Evolutionary conservation across 1,140 invertebrate genomes (phyloP).

Genomic region (Bombyx mori): ASM3026992v2 NC_085111.1:11430001-11430500

Average conservation of each 20-base stretch:
- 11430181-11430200: not conserved
- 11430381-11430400: slow-evolving; percentile 67
- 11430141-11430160: too few relatives aligned
- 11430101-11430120: too few relatives aligned
- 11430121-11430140: too few relatives aligned
- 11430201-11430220: not conserved
- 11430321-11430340: slow-evolving; percentile 62
- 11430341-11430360: slow-evolving; percentile 66
- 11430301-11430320: slow-evolving; percentile 33
- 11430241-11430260: slow-evolving; percentile 2
- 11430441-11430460: slow-evolving; percentile 59
- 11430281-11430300: too few relatives aligned
- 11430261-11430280: too few relatives aligned
- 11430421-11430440: slow-evolving; percentile 65
- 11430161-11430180: too few relatives aligned
- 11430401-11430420: slow-evolving; percentile 63
- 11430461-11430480: slow-evolving; percentile 41
- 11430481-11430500: slow-evolving; percentile 46
- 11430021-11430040: slow-evolving; percentile 1
- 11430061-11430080: not conserved
- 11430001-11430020: not conserved
- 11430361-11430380: slow-evolving; percentile 66
- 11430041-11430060: not conserved
- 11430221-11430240: not conserved
- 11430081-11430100: too few relatives aligned